Evolutionary conservation across 2,797 vertebrate genomes (phyloP).

Genomic region (Scolopax rusticola): DNA sequence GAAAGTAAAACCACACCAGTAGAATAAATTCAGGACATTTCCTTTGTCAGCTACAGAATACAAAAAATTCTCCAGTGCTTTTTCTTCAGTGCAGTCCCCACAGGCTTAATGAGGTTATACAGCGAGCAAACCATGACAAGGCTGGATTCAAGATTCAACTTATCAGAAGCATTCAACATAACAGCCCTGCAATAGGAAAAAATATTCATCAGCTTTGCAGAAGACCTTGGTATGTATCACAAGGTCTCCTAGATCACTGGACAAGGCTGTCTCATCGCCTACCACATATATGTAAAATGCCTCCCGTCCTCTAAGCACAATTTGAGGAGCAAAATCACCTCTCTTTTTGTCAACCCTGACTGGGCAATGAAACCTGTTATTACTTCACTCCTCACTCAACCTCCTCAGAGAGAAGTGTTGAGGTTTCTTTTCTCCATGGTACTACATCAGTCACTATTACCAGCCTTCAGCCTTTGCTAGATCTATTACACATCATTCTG

Average conservation of each 20-base stretch:
- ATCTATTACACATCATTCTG: neutral
- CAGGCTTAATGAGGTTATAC: neutral
- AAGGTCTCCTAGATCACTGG: neutral
- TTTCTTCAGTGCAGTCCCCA: neutral
- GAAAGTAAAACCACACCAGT: neutral
- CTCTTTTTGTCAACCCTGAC: neutral
- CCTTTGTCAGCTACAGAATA: neutral
- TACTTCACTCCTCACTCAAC: neutral
- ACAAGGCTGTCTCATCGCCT: neutral
- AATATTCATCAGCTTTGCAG: neutral
- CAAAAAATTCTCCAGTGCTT: neutral
- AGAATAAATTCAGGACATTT: neutral
- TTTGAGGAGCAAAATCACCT: constrained; percentile 11
- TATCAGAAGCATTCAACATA: neutral
- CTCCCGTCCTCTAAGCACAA: neutral
- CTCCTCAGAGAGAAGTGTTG: neutral
- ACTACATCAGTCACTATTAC: constrained; percentile 27
- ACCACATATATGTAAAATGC: neutral
- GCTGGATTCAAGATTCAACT: neutral
- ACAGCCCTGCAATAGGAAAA: neutral
- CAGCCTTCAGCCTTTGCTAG: neutral
- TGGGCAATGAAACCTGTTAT: constrained; percentile 23
- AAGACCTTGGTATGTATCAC: neutral
- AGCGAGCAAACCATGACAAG: neutral
- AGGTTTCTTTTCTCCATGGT: constrained; percentile 20